Percentiles rank a stretch among this genome's conserved stretches.
Conservation (phyloP, 2,888 invertebrate genomes). For the Choreutis nemorana region DNA sequence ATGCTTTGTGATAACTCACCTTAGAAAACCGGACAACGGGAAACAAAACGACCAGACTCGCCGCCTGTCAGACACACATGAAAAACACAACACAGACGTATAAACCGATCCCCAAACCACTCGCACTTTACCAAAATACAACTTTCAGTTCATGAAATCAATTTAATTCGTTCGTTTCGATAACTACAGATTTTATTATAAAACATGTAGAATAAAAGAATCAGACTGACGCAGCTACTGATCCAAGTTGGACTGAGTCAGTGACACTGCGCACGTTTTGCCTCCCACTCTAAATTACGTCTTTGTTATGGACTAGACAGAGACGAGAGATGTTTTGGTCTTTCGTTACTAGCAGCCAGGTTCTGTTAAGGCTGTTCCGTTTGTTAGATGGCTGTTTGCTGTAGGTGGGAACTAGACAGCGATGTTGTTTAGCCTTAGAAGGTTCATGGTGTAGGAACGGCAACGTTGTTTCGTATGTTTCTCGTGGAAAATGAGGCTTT, state of each 20-base stretch:
- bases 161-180: constrained; percentile 39
- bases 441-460: constrained; percentile 38
- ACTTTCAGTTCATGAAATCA: constrained; percentile 29
- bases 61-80: constrained; percentile 16
- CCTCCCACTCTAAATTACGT: constrained; percentile 40
- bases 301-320: too few relatives aligned
- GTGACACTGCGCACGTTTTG: constrained; percentile 51
- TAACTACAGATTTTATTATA: constrained; percentile 14
- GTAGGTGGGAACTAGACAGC: too few relatives aligned
- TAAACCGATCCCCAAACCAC: constrained; percentile 16
- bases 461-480: constrained; percentile 43
- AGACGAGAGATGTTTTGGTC: constrained; percentile 36
- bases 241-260: constrained; percentile 50
- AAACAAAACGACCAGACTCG: constrained; percentile 25
- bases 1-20: constrained; percentile 38
- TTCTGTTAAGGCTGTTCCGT: too few relatives aligned
- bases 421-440: constrained; percentile 28
- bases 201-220: constrained; percentile 6
- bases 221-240: background rate
- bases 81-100: constrained; percentile 15
- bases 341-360: too few relatives aligned
- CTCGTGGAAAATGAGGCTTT: constrained; percentile 55
- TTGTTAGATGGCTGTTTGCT: too few relatives aligned
- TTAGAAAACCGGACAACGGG: constrained; percentile 48
- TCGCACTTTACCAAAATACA: constrained; percentile 13